phyloP scores from a whole-genome alignment of 2,888 invertebrate species.

The Bellardia pandia region DNA sequence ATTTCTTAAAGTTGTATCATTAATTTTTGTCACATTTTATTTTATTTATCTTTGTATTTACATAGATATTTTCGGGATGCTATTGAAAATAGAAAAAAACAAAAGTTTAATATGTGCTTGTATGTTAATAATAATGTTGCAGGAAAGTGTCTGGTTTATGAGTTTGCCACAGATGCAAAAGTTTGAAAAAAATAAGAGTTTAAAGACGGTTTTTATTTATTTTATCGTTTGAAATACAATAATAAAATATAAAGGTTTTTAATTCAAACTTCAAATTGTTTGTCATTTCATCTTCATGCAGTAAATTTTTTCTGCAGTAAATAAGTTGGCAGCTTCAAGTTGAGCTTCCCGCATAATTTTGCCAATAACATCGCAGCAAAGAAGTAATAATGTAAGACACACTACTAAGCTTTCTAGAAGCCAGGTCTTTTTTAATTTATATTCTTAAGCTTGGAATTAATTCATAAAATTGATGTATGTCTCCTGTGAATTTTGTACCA shows the following conservation, averaged over 20 bases:
- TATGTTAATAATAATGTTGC: neutral
- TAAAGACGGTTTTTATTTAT: neutral
- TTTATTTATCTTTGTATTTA: slow-evolving; percentile 10
- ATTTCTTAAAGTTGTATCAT: slow-evolving; percentile 80
- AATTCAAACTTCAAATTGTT: too few relatives aligned
- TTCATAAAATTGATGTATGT: slow-evolving; percentile 1
- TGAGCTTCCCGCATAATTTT: too few relatives aligned
- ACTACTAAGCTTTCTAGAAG: too few relatives aligned
- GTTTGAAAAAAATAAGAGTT: neutral
- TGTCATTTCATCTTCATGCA: too few relatives aligned
- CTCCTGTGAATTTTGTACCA: slow-evolving; percentile 10
- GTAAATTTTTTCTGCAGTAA: too few relatives aligned
- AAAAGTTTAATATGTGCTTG: neutral
- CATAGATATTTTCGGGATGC: neutral
- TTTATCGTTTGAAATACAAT: too few relatives aligned
- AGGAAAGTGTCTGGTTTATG: neutral
- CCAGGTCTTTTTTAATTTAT: too few relatives aligned
- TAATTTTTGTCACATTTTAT: slow-evolving; percentile 76
- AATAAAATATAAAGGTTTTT: too few relatives aligned
- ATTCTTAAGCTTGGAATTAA: too few relatives aligned
- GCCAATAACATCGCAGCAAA: too few relatives aligned
- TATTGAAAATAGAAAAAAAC: neutral
- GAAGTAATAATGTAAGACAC: too few relatives aligned
- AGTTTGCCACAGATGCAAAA: neutral
- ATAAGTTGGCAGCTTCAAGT: too few relatives aligned